A percentile compares a stretch with the other conserved stretches of the same genome.
phyloP scores from a whole-genome alignment of 2,888 invertebrate genomes.

The Julus scandinavius region DNA sequence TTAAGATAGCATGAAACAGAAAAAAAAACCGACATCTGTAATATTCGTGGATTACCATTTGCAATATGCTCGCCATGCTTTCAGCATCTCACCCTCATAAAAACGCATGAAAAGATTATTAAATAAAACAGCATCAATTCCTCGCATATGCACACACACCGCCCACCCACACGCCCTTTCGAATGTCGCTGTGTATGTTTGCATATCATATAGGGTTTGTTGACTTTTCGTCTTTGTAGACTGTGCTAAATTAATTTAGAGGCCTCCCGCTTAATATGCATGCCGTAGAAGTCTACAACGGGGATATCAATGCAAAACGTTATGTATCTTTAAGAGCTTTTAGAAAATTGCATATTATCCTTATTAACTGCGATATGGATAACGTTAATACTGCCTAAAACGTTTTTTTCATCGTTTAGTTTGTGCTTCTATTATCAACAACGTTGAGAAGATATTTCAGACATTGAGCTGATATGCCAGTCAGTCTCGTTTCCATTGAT shows the following conservation, averaged over 20 bases:
- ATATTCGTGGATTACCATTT: background rate
- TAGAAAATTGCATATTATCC: constrained; percentile 40
- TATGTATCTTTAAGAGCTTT: constrained; percentile 46
- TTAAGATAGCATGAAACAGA: background rate
- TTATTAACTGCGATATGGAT: constrained; percentile 46
- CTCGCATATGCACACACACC: constrained; percentile 20
- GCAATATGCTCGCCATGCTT: background rate
- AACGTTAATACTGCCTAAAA: constrained; percentile 22
- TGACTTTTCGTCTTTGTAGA: constrained; percentile 37
- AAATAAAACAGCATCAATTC: constrained; percentile 45
- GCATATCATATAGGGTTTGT: constrained; percentile 30
- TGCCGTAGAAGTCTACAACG: background rate
- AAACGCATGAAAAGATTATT: constrained; percentile 41
- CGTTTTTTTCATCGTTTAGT: background rate
- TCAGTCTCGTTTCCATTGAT: background rate
- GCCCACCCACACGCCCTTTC: background rate
- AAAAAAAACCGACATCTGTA: background rate
- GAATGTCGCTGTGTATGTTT: background rate
- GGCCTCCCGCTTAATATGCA: constrained; percentile 9
- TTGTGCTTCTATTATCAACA: background rate
- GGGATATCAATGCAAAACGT: constrained; percentile 12
- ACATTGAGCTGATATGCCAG: background rate
- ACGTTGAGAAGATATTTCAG: background rate
- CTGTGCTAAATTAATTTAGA: constrained; percentile 33
- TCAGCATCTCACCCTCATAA: constrained; percentile 37